Evolutionary conservation across 2,888 invertebrate genomes (phyloP).

Genomic region (Cryptocheilus praepositus): DNA sequence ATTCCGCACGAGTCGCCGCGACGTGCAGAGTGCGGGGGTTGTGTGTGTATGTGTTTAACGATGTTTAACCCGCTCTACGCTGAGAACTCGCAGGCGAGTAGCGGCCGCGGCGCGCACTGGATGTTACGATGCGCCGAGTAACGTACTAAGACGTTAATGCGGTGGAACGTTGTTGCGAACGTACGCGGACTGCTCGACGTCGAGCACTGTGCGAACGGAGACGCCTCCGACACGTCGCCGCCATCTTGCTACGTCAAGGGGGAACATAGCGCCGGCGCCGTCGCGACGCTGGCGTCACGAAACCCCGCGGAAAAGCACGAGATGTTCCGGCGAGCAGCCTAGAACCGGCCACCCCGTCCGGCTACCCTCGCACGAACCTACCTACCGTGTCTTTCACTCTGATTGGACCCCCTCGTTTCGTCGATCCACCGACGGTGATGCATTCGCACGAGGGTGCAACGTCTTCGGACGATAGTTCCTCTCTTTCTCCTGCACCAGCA

Average conservation of each 20-base stretch:
- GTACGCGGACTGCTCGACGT: conserved; percentile 70
- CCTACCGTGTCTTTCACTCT: neutral
- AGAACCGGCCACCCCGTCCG: conserved; percentile 14
- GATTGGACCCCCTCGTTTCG: too few species aligned
- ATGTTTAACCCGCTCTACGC: too few species aligned
- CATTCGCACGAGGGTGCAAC: conserved; percentile 25
- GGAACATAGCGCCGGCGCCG: conserved; percentile 63
- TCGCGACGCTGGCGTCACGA: conserved; percentile 48
- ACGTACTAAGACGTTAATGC: conserved; percentile 25
- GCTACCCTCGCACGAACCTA: conserved; percentile 12
- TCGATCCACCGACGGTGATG: conserved; percentile 11
- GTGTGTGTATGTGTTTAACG: too few species aligned
- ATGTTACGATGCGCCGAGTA: conserved; percentile 37
- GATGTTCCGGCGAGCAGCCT: conserved; percentile 22
- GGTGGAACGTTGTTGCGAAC: conserved; percentile 63
- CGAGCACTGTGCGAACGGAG: conserved; percentile 71
- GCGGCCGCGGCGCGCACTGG: conserved; percentile 25
- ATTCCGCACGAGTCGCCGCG: too few species aligned
- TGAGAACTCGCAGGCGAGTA: neutral
- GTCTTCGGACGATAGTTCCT: conserved; percentile 10
- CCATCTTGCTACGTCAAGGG: conserved; percentile 70
- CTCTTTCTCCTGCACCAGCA: too few species aligned
- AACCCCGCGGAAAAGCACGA: conserved; percentile 35
- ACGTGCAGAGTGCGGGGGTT: too few species aligned
- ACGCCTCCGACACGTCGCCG: conserved; percentile 74